Percentiles rank a stretch among this genome's conserved stretches.
phyloP scores from a whole-genome alignment of 2,113 vertebrate genomes.

The Labeo rohita region DNA sequence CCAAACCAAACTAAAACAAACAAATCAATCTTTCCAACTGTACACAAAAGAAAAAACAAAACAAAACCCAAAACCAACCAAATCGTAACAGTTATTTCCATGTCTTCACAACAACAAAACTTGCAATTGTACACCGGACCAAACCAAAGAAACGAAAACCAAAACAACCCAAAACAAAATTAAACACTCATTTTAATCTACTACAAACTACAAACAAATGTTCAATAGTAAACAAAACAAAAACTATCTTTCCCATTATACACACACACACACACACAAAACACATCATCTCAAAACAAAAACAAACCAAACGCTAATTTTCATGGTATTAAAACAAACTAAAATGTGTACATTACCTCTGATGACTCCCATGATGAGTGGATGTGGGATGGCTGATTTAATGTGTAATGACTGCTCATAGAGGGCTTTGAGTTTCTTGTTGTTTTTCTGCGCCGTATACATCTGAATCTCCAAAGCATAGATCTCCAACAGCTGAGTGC shows the following conservation, averaged over 20 bases:
- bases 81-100: no score
- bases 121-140: not conserved
- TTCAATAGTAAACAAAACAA: not conserved
- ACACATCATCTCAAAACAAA: not conserved
- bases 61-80: not conserved
- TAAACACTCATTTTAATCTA: not conserved
- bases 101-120: not conserved
- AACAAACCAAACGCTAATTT: not conserved
- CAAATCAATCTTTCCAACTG: not conserved
- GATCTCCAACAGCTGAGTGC: slow-evolving; percentile 97
- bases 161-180: not conserved
- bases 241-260: not conserved
- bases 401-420: slow-evolving; percentile 99
- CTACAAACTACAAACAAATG: not conserved
- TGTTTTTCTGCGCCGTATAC: slow-evolving; percentile 99
- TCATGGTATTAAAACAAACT: not conserved
- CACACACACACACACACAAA: no score
- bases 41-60: not conserved
- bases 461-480: slow-evolving; percentile 99
- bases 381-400: slow-evolving; percentile 98
- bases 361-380: slow-evolving; percentile 99
- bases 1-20: not conserved
- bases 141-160: no score
- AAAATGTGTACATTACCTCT: slow-evolving; percentile 79
- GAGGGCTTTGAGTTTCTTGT: slow-evolving; percentile 98